Percentiles rank a stretch among this genome's conserved stretches.
These are phyloP conservation scores for Trigoniulus corallinus DNA, from an alignment of 1,140 invertebrate genomes.

Conservation along the genomic window DNA sequence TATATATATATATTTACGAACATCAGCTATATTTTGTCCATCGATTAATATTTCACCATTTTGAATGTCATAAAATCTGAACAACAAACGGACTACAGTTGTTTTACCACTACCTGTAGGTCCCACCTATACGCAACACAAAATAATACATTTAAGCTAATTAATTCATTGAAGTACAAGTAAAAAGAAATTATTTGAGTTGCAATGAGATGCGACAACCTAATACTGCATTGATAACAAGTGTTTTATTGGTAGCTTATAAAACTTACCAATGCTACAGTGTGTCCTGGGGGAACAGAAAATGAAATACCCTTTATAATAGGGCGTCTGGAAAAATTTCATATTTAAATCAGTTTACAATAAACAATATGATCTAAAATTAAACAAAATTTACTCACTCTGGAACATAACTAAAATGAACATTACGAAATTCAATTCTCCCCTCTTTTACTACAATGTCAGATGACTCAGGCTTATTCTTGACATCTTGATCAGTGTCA, in stretches of 20 bases:
- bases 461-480: conserved; percentile 58
- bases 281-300: conserved; percentile 68
- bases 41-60: conserved; percentile 73
- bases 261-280: conserved; percentile 76
- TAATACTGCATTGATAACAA: no score
- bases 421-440: conserved; percentile 71
- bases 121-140: conserved; percentile 44
- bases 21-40: conserved; percentile 55
- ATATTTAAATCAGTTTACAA: not conserved
- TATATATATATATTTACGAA: conserved; percentile 12
- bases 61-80: conserved; percentile 87
- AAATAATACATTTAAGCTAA: conserved; percentile 2
- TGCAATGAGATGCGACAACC: no score
- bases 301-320: conserved; percentile 77
- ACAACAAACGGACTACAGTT: conserved; percentile 79
- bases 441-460: conserved; percentile 52
- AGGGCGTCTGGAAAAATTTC: conserved; percentile 28
- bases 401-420: conserved; percentile 70
- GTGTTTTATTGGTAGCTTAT: no score
- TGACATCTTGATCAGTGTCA: conserved; percentile 65
- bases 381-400: conserved; percentile 30
- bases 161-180: no score
- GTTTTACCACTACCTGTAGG: conserved; percentile 85
- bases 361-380: not conserved
- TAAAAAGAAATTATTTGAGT: no score